phyloP scores from a whole-genome alignment of 37 sponge, comb jelly and placozoan species.

The Aplysina aerophoba region DNA sequence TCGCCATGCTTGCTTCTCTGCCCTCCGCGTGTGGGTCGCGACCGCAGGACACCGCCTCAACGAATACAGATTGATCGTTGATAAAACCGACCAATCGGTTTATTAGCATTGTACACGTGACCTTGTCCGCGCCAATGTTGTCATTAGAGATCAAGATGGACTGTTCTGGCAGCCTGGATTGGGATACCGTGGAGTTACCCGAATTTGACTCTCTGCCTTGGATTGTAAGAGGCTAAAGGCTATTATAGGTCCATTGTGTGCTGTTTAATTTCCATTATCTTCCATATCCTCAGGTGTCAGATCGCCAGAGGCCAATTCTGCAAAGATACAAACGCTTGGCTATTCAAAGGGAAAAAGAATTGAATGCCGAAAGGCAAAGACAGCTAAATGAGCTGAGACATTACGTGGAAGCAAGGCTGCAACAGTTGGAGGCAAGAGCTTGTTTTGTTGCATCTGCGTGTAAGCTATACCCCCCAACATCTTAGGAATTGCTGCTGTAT shows the following conservation, averaged over 20 bases:
- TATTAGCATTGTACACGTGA: too few relatives aligned
- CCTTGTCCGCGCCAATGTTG: too few relatives aligned
- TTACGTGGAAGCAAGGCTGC: slow-evolving; percentile 31
- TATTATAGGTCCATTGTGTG: not conserved
- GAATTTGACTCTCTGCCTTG: slow-evolving; percentile 32
- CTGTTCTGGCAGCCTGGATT: too few relatives aligned
- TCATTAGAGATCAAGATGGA: too few relatives aligned
- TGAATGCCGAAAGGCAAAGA: not conserved
- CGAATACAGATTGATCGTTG: too few relatives aligned
- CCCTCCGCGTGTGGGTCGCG: not conserved
- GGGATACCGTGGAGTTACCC: slow-evolving; percentile 1
- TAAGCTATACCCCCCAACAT: too few relatives aligned
- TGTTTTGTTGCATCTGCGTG: too few relatives aligned
- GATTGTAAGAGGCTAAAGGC: slow-evolving; percentile 34
- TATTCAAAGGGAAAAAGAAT: slow-evolving; percentile 38
- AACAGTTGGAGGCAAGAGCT: slow-evolving; percentile 3
- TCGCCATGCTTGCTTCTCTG: not conserved
- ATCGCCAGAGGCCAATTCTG: slow-evolving; percentile 23
- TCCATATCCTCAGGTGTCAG: slow-evolving; percentile 27
- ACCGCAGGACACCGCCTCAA: slow-evolving; percentile 25
- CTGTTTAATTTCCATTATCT: not conserved
- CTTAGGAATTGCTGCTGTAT: too few relatives aligned
- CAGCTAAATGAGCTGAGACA: slow-evolving; percentile 10
- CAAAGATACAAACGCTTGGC: slow-evolving; percentile 41
- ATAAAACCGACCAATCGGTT: too few relatives aligned